A percentile compares a stretch with the other conserved stretches of the same genome.
These are phyloP conservation scores for Lasius platythorax DNA, from an alignment of 2,888 invertebrate species.

Conservation along the genomic window DNA sequence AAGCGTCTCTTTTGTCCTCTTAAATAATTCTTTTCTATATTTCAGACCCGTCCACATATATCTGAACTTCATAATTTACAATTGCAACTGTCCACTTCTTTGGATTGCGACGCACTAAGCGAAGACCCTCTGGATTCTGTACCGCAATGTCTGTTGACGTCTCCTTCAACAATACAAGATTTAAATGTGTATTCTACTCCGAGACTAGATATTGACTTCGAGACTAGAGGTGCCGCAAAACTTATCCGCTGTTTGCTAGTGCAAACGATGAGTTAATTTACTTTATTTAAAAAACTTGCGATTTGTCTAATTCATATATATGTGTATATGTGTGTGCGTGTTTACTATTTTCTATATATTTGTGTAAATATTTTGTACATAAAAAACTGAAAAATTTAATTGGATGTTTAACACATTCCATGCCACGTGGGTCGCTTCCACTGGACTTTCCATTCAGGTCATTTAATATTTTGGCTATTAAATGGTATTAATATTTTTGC, in stretches of 20 bases:
- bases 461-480: not conserved
- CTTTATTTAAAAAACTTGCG: too few species aligned
- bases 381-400: slow-evolving; percentile 19
- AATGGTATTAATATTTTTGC: not conserved
- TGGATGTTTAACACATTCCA: slow-evolving; percentile 14
- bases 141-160: slow-evolving; percentile 83
- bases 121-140: slow-evolving; percentile 83
- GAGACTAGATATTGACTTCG: slow-evolving; percentile 82
- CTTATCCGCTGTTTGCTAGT: slow-evolving; percentile 85
- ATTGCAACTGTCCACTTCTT: slow-evolving; percentile 85
- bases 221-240: slow-evolving; percentile 82
- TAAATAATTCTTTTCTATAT: slow-evolving; percentile 61
- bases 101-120: slow-evolving; percentile 81
- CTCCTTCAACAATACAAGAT: slow-evolving; percentile 85
- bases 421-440: not conserved
- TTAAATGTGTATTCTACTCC: slow-evolving; percentile 85
- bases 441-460: not conserved
- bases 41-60: slow-evolving; percentile 88
- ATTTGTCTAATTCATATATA: not conserved
- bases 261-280: not conserved
- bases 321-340: not conserved
- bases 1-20: not conserved
- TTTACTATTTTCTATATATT: slow-evolving; percentile 15
- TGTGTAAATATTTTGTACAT: slow-evolving; percentile 33
- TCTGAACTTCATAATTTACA: slow-evolving; percentile 90